phyloP scores from a whole-genome alignment of 2,113 vertebrate species.

The Cavia porcellus region DNA sequence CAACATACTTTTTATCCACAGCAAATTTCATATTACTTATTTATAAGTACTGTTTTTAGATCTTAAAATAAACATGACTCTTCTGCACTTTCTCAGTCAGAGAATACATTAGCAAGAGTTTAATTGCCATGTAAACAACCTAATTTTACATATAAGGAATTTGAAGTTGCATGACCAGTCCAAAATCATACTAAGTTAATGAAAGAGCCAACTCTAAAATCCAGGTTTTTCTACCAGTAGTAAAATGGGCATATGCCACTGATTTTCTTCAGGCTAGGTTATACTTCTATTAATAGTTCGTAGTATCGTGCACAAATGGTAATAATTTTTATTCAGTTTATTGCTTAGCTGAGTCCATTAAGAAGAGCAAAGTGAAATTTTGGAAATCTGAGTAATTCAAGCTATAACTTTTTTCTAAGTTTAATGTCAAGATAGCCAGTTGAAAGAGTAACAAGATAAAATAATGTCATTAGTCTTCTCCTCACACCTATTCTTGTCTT shows the following conservation, averaged over 20 bases:
- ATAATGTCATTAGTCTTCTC: not conserved
- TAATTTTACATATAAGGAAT: conserved; percentile 1
- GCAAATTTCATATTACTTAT: conserved; percentile 12
- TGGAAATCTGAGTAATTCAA: not conserved
- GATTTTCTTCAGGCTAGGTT: not conserved
- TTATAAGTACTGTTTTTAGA: conserved; percentile 47
- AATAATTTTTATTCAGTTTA: not conserved
- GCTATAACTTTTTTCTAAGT: not conserved
- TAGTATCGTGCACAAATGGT: not conserved
- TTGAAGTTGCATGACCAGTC: not conserved
- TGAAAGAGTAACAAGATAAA: not conserved
- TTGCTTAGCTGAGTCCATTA: not conserved
- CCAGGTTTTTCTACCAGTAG: not conserved
- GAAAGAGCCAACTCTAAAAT: conserved; percentile 1
- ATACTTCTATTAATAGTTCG: not conserved
- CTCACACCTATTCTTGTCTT: not conserved
- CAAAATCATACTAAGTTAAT: not conserved
- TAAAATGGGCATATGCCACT: not conserved
- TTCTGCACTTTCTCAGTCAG: conserved; percentile 15
- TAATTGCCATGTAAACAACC: not conserved
- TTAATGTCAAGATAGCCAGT: not conserved
- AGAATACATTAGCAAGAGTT: conserved; percentile 17
- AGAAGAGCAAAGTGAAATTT: not conserved
- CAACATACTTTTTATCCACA: conserved; percentile 16
- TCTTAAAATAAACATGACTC: conserved; percentile 18